Conservation (phyloP, 2,888 invertebrate species). For the Rhagonycha lutea region DNA sequence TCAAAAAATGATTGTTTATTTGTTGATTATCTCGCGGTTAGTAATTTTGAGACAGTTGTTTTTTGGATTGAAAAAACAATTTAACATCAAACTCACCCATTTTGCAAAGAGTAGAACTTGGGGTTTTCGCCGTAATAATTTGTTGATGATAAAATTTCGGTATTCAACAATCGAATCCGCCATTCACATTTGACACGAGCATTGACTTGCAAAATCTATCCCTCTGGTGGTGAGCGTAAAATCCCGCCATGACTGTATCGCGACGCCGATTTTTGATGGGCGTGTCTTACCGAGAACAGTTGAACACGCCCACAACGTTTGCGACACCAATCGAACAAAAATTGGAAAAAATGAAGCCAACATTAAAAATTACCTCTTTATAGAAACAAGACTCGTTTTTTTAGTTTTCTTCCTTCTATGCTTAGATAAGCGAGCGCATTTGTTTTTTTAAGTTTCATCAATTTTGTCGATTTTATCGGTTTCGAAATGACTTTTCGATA, state of each 20-base stretch:
- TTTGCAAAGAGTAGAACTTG: neutral
- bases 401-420: neutral
- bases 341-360: slow-evolving; percentile 16
- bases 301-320: slow-evolving; percentile 1
- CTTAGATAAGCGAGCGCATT: neutral
- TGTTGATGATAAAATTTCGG: slow-evolving; percentile 6
- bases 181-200: slow-evolving; percentile 44
- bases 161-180: slow-evolving; percentile 40
- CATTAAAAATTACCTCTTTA: slow-evolving; percentile 16
- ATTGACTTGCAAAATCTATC: slow-evolving; percentile 44
- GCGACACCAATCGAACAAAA: slow-evolving; percentile 10
- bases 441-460: neutral
- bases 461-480: neutral
- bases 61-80: neutral
- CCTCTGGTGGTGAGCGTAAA: slow-evolving; percentile 46
- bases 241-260: slow-evolving; percentile 42
- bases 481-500: neutral
- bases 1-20: neutral
- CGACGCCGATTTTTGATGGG: slow-evolving; percentile 29
- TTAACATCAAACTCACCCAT: slow-evolving; percentile 23
- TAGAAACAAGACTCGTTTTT: slow-evolving; percentile 3
- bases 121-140: neutral
- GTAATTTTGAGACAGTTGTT: neutral
- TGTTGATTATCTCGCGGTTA: neutral
- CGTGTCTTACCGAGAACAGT: slow-evolving; percentile 5